These are phyloP conservation scores for Anoura caudifer DNA, from an alignment of 2,113 vertebrate genomes.

Conservation along the genomic window DNA sequence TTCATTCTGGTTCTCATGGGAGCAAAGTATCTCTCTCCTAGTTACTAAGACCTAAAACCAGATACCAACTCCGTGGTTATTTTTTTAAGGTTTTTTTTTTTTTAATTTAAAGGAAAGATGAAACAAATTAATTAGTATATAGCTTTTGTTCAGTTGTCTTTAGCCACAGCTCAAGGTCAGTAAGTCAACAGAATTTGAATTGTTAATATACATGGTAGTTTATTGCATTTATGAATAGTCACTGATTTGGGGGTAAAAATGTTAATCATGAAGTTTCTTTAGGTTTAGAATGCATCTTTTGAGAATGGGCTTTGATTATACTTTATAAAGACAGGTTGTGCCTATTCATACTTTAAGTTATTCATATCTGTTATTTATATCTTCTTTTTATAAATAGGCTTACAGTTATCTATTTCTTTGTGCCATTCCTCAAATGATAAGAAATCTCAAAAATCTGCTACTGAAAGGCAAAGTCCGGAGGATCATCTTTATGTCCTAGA, in stretches of 20 bases:
- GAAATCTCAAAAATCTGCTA: conserved; percentile 87
- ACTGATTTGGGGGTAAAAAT: neutral
- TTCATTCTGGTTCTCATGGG: neutral
- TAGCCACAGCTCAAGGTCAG: neutral
- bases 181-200: neutral
- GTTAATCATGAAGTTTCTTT: neutral
- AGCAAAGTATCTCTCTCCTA: neutral
- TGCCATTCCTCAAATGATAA: conserved; percentile 96
- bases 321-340: neutral
- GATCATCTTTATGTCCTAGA: conserved; percentile 97
- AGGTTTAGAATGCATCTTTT: neutral
- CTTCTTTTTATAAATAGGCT: conserved; percentile 79
- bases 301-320: neutral
- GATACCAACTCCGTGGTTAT: neutral
- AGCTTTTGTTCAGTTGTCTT: neutral
- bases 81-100: neutral
- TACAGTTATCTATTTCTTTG: conserved; percentile 96
- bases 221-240: neutral
- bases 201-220: neutral
- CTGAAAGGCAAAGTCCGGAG: conserved; percentile 90
- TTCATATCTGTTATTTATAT: neutral
- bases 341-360: neutral
- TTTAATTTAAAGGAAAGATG: neutral
- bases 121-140: neutral
- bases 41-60: neutral